These are phyloP conservation scores for Halcyon badia DNA, from an alignment of 2,797 vertebrate genomes.

Conservation along the genomic window DNA sequence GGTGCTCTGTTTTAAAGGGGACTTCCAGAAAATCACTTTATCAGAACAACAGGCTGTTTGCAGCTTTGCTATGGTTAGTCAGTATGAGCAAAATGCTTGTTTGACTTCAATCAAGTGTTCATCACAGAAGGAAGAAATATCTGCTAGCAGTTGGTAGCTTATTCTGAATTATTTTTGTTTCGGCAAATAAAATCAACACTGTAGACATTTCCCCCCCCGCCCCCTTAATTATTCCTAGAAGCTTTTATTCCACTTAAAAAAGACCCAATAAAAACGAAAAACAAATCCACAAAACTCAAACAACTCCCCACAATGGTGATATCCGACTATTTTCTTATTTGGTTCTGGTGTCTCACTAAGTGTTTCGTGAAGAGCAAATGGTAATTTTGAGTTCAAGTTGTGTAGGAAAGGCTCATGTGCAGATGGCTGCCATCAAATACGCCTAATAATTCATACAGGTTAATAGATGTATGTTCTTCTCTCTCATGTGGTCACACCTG, in stretches of 20 bases:
- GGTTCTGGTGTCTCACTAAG: background rate
- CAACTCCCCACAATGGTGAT: background rate
- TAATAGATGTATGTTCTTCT: rapidly evolving
- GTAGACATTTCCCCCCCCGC: rapidly evolving
- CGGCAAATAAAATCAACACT: background rate
- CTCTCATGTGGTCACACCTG: background rate
- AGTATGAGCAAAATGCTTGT: background rate
- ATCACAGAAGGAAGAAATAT: background rate
- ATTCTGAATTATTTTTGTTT: background rate
- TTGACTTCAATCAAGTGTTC: background rate
- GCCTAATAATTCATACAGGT: background rate
- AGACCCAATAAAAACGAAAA: background rate
- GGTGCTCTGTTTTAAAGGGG: background rate
- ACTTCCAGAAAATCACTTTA: background rate
- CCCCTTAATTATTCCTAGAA: background rate
- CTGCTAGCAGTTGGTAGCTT: background rate
- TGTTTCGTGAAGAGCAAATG: background rate
- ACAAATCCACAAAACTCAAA: too few relatives aligned
- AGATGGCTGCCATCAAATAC: background rate
- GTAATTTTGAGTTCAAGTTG: background rate
- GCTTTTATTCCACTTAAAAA: background rate
- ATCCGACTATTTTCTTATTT: background rate
- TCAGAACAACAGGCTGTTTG: background rate
- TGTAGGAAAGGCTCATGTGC: background rate
- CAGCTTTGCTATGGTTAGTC: background rate